Conservation (phyloP, 2,888 invertebrate species). For the Drosophila multiciliata region DNA sequence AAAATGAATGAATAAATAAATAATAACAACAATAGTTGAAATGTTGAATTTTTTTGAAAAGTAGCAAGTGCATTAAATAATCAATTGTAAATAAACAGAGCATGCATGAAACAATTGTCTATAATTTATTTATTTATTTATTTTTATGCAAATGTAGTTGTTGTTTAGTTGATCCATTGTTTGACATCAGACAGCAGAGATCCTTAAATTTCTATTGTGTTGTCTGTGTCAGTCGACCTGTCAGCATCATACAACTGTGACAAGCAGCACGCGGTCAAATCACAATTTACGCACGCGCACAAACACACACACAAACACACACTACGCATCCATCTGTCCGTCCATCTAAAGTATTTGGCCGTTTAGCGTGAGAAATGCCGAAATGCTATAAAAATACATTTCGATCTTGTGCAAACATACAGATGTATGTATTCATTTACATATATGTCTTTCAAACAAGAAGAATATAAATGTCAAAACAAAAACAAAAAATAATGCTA, state of each 20-base stretch:
- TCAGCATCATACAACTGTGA: constrained; percentile 56
- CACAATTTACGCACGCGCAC: neutral
- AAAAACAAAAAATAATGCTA: constrained; percentile 2
- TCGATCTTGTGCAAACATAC: constrained; percentile 8
- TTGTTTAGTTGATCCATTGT: too few species aligned
- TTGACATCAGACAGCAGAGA: neutral
- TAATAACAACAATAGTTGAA: neutral
- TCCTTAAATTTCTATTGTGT: neutral
- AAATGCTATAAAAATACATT: constrained; percentile 28
- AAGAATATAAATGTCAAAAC: constrained; percentile 30
- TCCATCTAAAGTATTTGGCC: constrained; percentile 1
- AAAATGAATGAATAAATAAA: neutral
- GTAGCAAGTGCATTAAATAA: too few species aligned
- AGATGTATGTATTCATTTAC: neutral
- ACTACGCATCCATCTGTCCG: neutral
- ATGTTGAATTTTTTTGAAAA: neutral
- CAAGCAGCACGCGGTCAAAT: constrained; percentile 65
- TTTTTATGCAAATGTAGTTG: too few species aligned
- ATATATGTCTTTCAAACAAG: constrained; percentile 18
- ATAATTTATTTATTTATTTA: too few species aligned
- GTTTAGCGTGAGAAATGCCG: constrained; percentile 1
- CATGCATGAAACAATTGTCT: too few species aligned
- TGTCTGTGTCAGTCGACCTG: constrained; percentile 30
- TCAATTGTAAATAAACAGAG: too few species aligned
- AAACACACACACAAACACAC: neutral